A percentile compares a stretch with the other conserved stretches of the same genome.
phyloP scores from a whole-genome alignment of 1,140 invertebrate species.

The Bombyx mandarina region DNA sequence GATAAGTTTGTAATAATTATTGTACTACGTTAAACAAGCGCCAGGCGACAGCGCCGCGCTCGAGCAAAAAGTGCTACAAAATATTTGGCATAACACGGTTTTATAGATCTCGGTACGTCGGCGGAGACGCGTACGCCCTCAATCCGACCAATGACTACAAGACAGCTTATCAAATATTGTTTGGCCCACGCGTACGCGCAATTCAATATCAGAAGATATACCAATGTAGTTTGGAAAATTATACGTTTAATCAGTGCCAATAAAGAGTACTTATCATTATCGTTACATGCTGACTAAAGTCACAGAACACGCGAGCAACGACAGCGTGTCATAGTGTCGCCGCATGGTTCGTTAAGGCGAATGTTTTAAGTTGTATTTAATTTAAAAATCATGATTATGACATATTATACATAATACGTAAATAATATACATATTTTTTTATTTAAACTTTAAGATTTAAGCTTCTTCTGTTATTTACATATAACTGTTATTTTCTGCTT shows the following conservation, averaged over 20 bases:
- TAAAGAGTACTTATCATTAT: constrained; percentile 25
- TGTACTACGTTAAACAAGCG: not conserved
- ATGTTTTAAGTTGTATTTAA: not conserved
- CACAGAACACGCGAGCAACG: constrained; percentile 42
- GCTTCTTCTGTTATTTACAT: no score
- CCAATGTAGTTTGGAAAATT: not conserved
- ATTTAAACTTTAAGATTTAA: not conserved
- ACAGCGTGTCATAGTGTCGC: constrained; percentile 29
- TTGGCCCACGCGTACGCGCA: no score
- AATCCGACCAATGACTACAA: constrained; percentile 46
- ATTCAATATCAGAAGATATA: no score
- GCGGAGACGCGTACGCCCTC: constrained; percentile 49
- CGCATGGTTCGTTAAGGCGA: constrained; percentile 30
- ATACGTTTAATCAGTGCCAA: constrained; percentile 29
- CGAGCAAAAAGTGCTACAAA: constrained; percentile 40
- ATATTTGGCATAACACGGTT: constrained; percentile 22
- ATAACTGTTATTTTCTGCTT: no score
- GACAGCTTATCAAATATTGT: constrained; percentile 5
- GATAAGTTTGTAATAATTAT: no score
- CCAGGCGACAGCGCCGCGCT: constrained; percentile 31
- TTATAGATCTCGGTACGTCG: constrained; percentile 33
- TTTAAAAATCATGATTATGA: no score
- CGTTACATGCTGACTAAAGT: constrained; percentile 36
- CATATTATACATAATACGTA: no score
- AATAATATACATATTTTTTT: not conserved